Percentiles rank a stretch among this genome's conserved stretches.
Evolutionary conservation across 2,888 invertebrate species (phyloP).

Genomic region (Tanytarsus gracilentus): DNA sequence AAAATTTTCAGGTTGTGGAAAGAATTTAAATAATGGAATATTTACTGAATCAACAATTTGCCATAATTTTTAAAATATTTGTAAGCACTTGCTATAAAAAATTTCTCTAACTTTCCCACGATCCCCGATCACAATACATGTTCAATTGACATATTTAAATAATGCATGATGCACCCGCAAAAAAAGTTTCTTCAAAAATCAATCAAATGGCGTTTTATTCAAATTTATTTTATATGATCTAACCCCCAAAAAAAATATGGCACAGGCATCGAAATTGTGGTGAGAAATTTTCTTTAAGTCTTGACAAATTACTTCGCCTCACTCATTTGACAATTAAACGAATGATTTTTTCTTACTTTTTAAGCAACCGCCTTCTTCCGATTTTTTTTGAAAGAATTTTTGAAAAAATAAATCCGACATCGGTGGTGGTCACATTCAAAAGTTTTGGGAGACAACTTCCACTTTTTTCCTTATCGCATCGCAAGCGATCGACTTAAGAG

Average conservation of each 20-base stretch:
- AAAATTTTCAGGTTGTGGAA: too few relatives aligned
- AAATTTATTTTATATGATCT: not conserved
- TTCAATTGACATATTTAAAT: slow-evolving; percentile 14
- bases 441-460: not conserved
- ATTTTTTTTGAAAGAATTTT: too few relatives aligned
- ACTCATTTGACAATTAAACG: slow-evolving; percentile 25
- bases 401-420: too few relatives aligned
- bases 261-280: not conserved
- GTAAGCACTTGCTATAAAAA: too few relatives aligned
- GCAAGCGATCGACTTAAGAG: not conserved
- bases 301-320: slow-evolving; percentile 21
- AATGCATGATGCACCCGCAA: not conserved
- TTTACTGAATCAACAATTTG: too few relatives aligned
- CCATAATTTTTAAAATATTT: too few relatives aligned
- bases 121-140: too few relatives aligned
- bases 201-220: slow-evolving; percentile 24
- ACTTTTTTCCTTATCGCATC: not conserved
- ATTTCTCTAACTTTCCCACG: too few relatives aligned
- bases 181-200: not conserved
- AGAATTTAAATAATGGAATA: too few relatives aligned
- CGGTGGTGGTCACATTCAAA: slow-evolving; percentile 19
- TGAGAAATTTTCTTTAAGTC: not conserved
- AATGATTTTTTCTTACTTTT: slow-evolving; percentile 20
- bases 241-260: too few relatives aligned
- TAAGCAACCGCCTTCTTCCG: slow-evolving; percentile 26